phyloP scores from a whole-genome alignment of 2,797 vertebrate species.

The Echeneis naucrates region DNA sequence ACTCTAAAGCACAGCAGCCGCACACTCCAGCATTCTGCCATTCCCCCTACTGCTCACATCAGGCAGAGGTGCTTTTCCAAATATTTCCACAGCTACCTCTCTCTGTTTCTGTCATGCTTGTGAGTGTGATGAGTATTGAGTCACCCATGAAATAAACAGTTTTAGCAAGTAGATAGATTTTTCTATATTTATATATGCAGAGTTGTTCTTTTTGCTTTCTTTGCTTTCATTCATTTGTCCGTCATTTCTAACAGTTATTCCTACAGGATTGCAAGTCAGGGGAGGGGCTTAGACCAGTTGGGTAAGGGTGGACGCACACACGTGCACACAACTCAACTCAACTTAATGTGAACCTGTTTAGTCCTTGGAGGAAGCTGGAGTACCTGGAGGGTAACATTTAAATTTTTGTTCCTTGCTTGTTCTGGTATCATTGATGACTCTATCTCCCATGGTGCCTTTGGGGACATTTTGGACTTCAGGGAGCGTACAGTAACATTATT shows the following conservation, averaged over 20 bases:
- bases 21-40: slow-evolving; percentile 26
- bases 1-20: not conserved
- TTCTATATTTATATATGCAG: not conserved
- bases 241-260: too few species aligned
- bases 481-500: not conserved
- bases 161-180: not conserved
- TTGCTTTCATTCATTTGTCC: too few species aligned
- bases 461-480: not conserved
- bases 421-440: not conserved
- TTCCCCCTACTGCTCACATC: slow-evolving; percentile 22
- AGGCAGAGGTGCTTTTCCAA: slow-evolving; percentile 28
- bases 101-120: slow-evolving; percentile 1
- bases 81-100: slow-evolving; percentile 49
- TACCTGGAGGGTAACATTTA: not conserved
- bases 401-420: not conserved
- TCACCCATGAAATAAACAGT: not conserved
- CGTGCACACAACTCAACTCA: too few species aligned
- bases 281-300: too few species aligned
- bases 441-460: not conserved
- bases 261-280: too few species aligned
- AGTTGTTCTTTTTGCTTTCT: not conserved
- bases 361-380: too few species aligned
- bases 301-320: too few species aligned
- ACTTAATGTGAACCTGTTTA: not conserved
- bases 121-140: not conserved